phyloP scores from a whole-genome alignment of 2,888 invertebrate genomes.

The Melanchra persicariae region DNA sequence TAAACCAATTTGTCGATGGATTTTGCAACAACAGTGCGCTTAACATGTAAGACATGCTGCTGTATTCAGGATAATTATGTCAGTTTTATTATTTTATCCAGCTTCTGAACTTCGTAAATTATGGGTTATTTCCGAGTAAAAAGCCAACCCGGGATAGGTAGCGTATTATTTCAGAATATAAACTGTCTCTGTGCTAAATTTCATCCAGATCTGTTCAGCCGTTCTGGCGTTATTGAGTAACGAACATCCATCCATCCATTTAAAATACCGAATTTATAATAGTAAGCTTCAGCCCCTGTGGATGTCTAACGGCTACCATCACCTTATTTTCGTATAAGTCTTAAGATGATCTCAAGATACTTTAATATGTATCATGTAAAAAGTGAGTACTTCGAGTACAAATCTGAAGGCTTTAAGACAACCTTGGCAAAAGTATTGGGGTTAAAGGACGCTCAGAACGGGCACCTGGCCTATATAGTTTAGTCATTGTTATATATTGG shows the following conservation, averaged over 20 bases:
- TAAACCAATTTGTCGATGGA: conserved; percentile 1
- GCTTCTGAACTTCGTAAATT: not conserved
- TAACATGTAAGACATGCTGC: not conserved
- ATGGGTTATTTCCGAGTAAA: no score
- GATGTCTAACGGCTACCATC: conserved; percentile 4
- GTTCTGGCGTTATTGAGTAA: no score
- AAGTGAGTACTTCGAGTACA: conserved; percentile 33
- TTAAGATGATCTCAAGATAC: conserved; percentile 14
- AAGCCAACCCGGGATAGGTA: no score
- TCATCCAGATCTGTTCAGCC: no score
- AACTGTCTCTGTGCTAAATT: no score
- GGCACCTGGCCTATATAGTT: conserved; percentile 43
- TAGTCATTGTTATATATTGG: conserved; percentile 61
- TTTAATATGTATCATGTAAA: conserved; percentile 42
- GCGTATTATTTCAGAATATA: no score
- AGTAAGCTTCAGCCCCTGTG: not conserved
- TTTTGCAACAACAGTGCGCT: conserved; percentile 5
- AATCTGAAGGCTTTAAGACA: conserved; percentile 39
- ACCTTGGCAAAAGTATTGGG: conserved; percentile 50
- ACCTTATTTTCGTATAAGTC: conserved; percentile 30
- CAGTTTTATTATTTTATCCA: not conserved
- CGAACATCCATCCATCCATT: no score
- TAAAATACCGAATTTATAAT: no score
- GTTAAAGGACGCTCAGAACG: conserved; percentile 50
- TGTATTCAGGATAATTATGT: conserved; percentile 6